These are phyloP conservation scores for Sebastes alutus DNA, from an alignment of 2,797 vertebrate genomes.

Conservation along the genomic window DNA sequence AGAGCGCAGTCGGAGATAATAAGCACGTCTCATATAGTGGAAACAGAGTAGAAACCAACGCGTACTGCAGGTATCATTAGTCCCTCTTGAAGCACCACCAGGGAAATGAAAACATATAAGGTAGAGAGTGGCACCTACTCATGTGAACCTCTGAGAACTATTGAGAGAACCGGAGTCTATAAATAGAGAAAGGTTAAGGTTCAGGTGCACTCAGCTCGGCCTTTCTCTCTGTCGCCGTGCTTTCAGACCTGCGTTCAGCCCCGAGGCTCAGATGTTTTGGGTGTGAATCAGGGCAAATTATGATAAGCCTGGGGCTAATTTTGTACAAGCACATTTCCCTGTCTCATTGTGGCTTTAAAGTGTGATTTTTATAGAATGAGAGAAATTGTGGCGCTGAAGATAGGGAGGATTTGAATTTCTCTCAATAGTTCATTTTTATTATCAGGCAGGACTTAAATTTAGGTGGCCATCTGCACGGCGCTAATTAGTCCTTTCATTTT, in stretches of 20 bases:
- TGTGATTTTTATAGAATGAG: constrained; percentile 39
- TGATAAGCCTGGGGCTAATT: constrained; percentile 59
- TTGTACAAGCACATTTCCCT: constrained; percentile 48
- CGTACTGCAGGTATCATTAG: constrained; percentile 24
- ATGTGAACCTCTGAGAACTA: constrained; percentile 12
- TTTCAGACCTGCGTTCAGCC: constrained; percentile 40
- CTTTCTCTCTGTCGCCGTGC: not conserved
- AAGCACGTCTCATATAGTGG: constrained; percentile 7
- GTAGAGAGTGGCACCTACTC: constrained; percentile 2
- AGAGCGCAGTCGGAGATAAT: constrained; percentile 34
- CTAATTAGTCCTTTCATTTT: constrained; percentile 65
- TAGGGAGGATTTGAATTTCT: constrained; percentile 57
- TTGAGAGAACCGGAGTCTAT: constrained; percentile 26
- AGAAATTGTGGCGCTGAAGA: constrained; percentile 32
- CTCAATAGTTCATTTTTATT: constrained; percentile 58
- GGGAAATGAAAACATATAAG: constrained; percentile 22
- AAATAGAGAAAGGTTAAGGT: constrained; percentile 47
- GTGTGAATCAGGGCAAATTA: constrained; percentile 58
- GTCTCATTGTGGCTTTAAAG: constrained; percentile 31
- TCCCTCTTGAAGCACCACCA: not conserved
- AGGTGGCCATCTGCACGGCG: constrained; percentile 55
- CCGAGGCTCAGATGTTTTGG: constrained; percentile 51
- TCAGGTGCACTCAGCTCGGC: constrained; percentile 16
- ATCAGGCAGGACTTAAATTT: constrained; percentile 56
- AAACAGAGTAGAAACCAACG: constrained; percentile 15